These are phyloP conservation scores for Zoanthus sansibaricus DNA, from an alignment of 92 coral and sea anemone genomes.

Conservation along the genomic window DNA sequence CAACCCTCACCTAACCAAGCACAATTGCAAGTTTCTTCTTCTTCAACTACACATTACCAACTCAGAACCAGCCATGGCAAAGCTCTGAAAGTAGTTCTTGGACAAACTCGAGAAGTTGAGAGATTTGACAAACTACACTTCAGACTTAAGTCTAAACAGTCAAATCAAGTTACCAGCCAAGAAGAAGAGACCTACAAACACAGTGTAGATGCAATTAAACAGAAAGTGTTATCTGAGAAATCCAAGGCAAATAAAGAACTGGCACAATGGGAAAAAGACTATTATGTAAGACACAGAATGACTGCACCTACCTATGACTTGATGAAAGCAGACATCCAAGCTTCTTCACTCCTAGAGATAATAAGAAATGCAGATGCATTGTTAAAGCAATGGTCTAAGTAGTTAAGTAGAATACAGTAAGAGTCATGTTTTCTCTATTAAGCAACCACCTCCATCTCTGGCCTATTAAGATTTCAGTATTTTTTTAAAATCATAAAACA, in stretches of 20 bases:
- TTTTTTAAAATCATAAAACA: background rate
- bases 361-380: conserved; percentile 12
- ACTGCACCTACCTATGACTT: conserved; percentile 39
- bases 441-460: background rate
- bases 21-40: conserved; percentile 22
- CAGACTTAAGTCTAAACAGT: conserved; percentile 19
- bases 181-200: conserved; percentile 18
- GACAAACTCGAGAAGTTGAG: conserved; percentile 22
- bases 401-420: conserved; percentile 4
- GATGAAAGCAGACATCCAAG: conserved; percentile 30
- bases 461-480: background rate
- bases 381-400: conserved; percentile 13
- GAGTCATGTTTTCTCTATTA: background rate
- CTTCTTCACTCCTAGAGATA: conserved; percentile 30
- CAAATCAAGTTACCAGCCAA: background rate
- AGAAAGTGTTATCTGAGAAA: conserved; percentile 10
- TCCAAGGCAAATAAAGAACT: background rate
- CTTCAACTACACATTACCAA: background rate
- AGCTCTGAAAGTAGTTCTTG: conserved; percentile 31
- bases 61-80: conserved; percentile 31
- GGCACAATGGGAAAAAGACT: conserved; percentile 21
- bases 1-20: conserved; percentile 22
- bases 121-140: conserved; percentile 27
- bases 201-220: conserved; percentile 4
- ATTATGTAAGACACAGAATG: conserved; percentile 20